Base-by-base conservation (phyloP, 2,113 vertebrate genomes). In the Excalfactoria chinensis region DNA sequence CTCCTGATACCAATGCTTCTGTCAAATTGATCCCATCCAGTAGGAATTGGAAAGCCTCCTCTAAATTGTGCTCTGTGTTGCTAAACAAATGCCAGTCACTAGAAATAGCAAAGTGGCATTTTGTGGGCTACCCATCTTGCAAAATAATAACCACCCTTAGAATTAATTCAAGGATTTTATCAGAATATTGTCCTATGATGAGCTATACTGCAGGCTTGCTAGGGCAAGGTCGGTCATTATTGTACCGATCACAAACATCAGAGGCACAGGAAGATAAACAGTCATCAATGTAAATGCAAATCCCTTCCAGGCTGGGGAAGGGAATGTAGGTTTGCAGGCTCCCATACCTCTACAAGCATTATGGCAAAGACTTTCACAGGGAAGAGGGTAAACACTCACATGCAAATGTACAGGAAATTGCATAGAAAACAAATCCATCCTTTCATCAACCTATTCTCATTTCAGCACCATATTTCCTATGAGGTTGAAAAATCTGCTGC, bases 71-170 rank as follows among this genome's bases (percentile, higher is more conserved):
- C 76, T 96, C 88, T 88, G 44, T 96, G 95, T 96, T 96, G 93
- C 94, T 96, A 96, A 96, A 96, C 95, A 96, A 96, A 95, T 96
- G 91, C 89, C 93, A 95, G 95, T 91, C 91, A 96, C 94, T 86
- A 87, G 84, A 89, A 95, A 95, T 95, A 96, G 91, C 87, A 84
- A 94, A 92, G 95, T 93, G 83, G 95, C 83, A 93, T 96, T 96
- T 96, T 91, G 87, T 91, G 80, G 87, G 89, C 89, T 96, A 95
- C 78, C 86, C 92, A 40, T 92, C 95, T 92, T 91, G 89, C 66
- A 86, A 93, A 93, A 89, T 88, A 94, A 95, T 93, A 95, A 86
- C 79, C 79, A 88, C 21, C 44, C 85, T 81, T 78, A 84, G 79
- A 79, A 89, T 93, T 93, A 92, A 93, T 93, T 93, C 72, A 85